phyloP scores from a whole-genome alignment of 1,140 invertebrate species.

The Drosophila kikkawai region DNA sequence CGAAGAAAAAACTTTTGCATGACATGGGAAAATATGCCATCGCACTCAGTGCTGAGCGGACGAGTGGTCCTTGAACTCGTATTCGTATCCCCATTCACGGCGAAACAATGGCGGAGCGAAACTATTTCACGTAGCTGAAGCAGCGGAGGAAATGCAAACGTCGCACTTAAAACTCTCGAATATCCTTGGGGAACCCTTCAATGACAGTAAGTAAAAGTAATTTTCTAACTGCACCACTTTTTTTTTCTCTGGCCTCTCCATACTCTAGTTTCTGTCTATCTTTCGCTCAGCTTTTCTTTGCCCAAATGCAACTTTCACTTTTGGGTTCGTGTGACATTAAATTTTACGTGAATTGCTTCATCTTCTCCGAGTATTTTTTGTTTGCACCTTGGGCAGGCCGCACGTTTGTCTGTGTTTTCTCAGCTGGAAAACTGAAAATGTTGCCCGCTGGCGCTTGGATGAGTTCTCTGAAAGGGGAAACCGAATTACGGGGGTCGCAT shows the following conservation, averaged over 20 bases:
- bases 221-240: slow-evolving; percentile 71
- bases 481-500: slow-evolving; percentile 49
- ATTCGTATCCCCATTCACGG: slow-evolving; percentile 39
- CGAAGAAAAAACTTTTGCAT: slow-evolving; percentile 39
- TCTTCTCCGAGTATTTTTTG: slow-evolving; percentile 36
- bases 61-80: slow-evolving; percentile 62
- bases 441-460: slow-evolving; percentile 45
- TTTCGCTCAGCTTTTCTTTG: slow-evolving; percentile 11
- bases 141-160: slow-evolving; percentile 57
- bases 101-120: slow-evolving; percentile 54
- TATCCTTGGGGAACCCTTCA: slow-evolving; percentile 59
- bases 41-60: slow-evolving; percentile 13
- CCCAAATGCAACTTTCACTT: slow-evolving; percentile 70
- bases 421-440: slow-evolving; percentile 69
- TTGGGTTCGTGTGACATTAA: slow-evolving; percentile 68
- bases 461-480: slow-evolving; percentile 40
- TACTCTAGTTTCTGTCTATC: slow-evolving; percentile 16
- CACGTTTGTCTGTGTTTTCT: slow-evolving; percentile 58
- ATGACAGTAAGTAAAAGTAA: slow-evolving; percentile 76
- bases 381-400: slow-evolving; percentile 47
- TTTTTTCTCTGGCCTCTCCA: slow-evolving; percentile 9
- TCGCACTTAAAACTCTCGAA: slow-evolving; percentile 60
- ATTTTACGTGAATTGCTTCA: slow-evolving; percentile 63
- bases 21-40: slow-evolving; percentile 32
- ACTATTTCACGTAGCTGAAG: slow-evolving; percentile 49